Percentiles rank a stretch among this genome's conserved stretches.
phyloP scores from a whole-genome alignment of 2,113 vertebrate species.

The Cheirogaleus medius region DNA sequence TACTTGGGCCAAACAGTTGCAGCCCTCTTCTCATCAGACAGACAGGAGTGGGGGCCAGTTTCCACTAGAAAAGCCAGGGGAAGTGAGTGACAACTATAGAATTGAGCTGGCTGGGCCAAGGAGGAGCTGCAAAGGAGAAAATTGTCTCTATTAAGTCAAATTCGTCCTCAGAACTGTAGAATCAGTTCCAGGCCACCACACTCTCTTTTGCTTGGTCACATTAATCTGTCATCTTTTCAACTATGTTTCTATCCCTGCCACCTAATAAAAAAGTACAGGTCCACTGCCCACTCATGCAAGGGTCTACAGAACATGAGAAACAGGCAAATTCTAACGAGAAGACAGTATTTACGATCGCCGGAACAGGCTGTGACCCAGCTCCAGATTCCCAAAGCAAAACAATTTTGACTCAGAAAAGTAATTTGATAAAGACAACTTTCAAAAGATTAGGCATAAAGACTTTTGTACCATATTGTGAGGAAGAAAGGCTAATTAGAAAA shows the following conservation, averaged over 20 bases:
- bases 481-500: constrained; percentile 5
- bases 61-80: neutral
- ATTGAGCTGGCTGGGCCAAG: neutral
- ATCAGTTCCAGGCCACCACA: neutral
- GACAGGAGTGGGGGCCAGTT: neutral
- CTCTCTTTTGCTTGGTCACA: neutral
- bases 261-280: neutral
- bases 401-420: constrained; percentile 1
- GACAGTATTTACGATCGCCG: neutral
- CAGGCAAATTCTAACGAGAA: neutral
- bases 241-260: constrained; percentile 19
- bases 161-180: neutral
- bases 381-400: constrained; percentile 30
- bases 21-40: neutral
- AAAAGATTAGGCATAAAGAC: constrained; percentile 9
- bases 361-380: neutral
- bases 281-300: neutral
- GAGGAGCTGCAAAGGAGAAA: constrained; percentile 31
- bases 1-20: constrained; percentile 55
- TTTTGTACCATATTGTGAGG: neutral
- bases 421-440: constrained; percentile 29
- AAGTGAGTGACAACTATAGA: constrained; percentile 47
- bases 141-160: constrained; percentile 32
- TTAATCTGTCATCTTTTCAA: neutral
- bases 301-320: neutral